Evolutionary conservation across 2,113 vertebrate species (phyloP), one percentile per base, ranked within the genome.

Genomic region (Porphyrio hochstetteri): DNA sequence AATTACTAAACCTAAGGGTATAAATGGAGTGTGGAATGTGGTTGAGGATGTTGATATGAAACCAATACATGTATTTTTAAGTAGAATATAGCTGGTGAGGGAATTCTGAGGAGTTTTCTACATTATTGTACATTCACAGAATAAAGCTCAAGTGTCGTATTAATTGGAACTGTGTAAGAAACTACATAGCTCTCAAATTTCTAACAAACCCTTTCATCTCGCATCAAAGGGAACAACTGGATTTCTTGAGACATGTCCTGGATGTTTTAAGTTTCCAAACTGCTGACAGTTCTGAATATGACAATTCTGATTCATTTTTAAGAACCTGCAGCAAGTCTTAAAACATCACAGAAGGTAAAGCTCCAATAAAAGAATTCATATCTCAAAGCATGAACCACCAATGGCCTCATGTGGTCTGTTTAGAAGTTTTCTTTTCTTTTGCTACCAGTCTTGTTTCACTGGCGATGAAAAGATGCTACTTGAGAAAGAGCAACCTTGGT

Each of bases 11-110:
- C 93, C 90, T 96, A 81, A 93, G 82, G 93, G 44, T 96, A 35
- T 77, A 93, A 90, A 85, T 96, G 97, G 95, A 94, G 94, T 86
- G 31, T 7, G 71, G 87, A 90, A 89, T 84, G 77, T 72, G 86
- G 60, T 33, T 82, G 68, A 78, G 83, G 65, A 89, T 85, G 74
- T 85, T 79, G 78, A 33, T 91, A 65, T 82, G 71, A 93, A 93
- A 69, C 76, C 65, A 86, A 93, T 86, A 92, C 88, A 76, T 96
- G 95, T 96, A 94, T 96, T 95, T 96, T 96, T 88, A 93, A 95
- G 72, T 5, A 90, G 65, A 83, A 46, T 53, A 71, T 60, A 57
- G 48, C 69, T 44, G 77, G 86, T 57, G 80, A 93, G 86, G 95
- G 92, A 93, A 93, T 92, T 95, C 80, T 67, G 63, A 91, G 65